Base-by-base conservation (phyloP, 2,888 invertebrate genomes). In the Rhyacophila evoluta region DNA sequence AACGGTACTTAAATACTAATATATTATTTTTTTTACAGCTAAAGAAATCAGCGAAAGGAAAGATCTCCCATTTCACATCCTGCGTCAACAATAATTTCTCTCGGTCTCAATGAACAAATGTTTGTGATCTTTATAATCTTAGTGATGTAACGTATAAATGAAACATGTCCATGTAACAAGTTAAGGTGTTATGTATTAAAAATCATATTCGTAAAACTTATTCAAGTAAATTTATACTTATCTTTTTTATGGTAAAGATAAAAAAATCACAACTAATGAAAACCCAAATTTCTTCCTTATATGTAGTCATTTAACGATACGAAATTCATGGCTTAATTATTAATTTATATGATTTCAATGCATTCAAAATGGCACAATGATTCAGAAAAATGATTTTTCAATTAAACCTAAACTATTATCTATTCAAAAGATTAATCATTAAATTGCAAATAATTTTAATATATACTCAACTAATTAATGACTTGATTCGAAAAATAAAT, bases 91-190 rank as follows among this genome's bases (percentile, higher is more conserved):
- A 25, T 10, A 55, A 5, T 19, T 41, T 19, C 41, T 55, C 19
- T 55, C 55, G 55, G 55, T 55, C 55, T 55, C 19, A 55, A 55
- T 55, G 55, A 55, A 55, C 15, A 12, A 55, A 55, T 19, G 55
- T 55, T 55, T 55, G 55, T 55, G 55, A 55, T 55, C 41, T 55
- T 39, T 55, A 55, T 55, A 55, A 55, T 19, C 25, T 55, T 55
- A 55, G 55, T 55, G 6, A 33, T 33, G n/a, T n/a, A n/a, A 39
- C 15, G 55, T 55, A 55, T 55, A 55, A 55, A 55, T 55, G 55
- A 55, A 55, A 55, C 55, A 55, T 55, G 55, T 55, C 55, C 55
- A 55, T 55, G 55, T 55, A 55, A 55, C 55, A 55, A 55, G 15
- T 55, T 55, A 55, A 55, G 55, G 19, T 55, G 55, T 55, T 55